Conservation (phyloP, 2,113 vertebrate genomes). For the Alces alces region DNA sequence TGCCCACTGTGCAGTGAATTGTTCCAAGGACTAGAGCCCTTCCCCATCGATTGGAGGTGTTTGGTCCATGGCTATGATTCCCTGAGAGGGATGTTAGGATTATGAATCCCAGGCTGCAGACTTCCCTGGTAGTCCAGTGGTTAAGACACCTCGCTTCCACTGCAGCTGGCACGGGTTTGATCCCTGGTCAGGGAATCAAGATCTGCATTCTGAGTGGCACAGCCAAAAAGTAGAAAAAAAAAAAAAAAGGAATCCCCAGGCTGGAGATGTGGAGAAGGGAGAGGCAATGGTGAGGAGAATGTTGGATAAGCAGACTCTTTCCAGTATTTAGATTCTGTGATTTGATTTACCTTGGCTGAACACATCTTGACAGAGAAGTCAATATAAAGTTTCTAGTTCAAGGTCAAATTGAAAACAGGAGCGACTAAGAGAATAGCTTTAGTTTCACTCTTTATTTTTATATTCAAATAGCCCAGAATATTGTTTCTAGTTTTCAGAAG, state of each 20-base stretch:
- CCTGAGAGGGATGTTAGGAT: neutral
- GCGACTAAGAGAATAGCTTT: neutral
- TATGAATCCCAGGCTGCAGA: neutral
- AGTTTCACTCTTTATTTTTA: neutral
- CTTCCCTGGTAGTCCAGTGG: neutral
- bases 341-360: neutral
- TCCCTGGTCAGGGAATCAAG: neutral
- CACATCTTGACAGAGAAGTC: neutral
- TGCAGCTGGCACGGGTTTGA: neutral
- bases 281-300: neutral
- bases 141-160: neutral
- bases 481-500: slow-evolving; percentile 8
- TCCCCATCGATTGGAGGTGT: neutral
- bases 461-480: neutral
- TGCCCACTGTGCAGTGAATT: neutral
- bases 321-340: neutral
- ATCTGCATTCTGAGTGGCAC: neutral
- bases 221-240: neutral
- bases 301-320: neutral
- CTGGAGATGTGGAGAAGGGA: neutral
- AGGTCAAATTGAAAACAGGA: neutral
- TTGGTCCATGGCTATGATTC: neutral
- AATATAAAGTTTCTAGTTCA: neutral
- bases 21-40: neutral
- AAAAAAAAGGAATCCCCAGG: neutral